phyloP scores from a whole-genome alignment of 1,140 invertebrate species.

The Ectropis grisescens region DNA sequence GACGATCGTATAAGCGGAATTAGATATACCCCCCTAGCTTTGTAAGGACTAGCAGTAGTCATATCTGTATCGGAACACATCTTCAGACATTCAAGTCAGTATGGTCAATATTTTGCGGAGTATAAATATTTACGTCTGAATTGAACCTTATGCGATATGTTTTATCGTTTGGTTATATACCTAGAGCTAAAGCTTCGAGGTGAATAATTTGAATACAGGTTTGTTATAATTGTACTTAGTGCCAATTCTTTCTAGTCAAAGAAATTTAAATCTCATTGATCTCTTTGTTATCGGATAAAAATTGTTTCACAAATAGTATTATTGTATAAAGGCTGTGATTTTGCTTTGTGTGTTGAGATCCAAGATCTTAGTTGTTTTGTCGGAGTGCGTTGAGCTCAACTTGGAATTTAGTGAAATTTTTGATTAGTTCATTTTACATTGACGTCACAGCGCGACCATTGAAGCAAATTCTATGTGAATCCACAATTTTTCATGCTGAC shows the following conservation, averaged over 20 bases:
- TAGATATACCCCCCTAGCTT: constrained; percentile 42
- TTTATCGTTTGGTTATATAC: not conserved
- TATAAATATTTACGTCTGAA: too few species aligned
- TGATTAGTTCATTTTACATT: too few species aligned
- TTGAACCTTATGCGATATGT: not conserved
- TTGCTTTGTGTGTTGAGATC: constrained; percentile 43
- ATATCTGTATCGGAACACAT: constrained; percentile 32
- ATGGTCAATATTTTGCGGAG: too few species aligned
- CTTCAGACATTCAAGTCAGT: constrained; percentile 12
- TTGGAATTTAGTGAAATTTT: constrained; percentile 1
- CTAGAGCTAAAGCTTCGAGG: not conserved
- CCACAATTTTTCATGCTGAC: too few species aligned
- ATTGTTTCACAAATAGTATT: constrained; percentile 22
- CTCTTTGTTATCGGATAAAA: constrained; percentile 5
- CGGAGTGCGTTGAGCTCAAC: constrained; percentile 11
- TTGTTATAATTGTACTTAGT: constrained; percentile 13
- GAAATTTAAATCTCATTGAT: constrained; percentile 13
- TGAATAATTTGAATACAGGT: not conserved
- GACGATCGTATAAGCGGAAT: constrained; percentile 34
- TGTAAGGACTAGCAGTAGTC: constrained; percentile 43
- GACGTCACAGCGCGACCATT: too few species aligned
- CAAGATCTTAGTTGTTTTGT: constrained; percentile 32
- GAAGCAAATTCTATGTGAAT: too few species aligned
- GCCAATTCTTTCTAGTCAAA: constrained; percentile 31
- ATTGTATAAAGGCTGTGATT: constrained; percentile 62